phyloP scores from a whole-genome alignment of 2,113 vertebrate genomes.

The Synchiropus splendidus region DNA sequence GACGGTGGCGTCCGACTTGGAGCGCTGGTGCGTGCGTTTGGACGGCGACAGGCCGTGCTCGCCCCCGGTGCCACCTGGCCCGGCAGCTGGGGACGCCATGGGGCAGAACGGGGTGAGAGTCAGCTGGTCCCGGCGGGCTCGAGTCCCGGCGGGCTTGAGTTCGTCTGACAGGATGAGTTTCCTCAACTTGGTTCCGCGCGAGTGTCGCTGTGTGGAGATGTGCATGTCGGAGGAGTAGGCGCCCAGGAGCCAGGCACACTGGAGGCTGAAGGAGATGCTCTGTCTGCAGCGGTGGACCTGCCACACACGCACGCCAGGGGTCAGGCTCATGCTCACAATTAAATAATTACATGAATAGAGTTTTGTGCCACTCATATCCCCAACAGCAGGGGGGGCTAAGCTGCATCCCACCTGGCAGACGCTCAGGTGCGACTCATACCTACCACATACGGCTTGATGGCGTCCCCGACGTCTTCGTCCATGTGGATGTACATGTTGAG shows the following conservation, averaged over 20 bases:
- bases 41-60: conserved; percentile 81
- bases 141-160: conserved; percentile 73
- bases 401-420: no score
- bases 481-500: conserved; percentile 99
- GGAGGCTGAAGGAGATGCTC: conserved; percentile 89
- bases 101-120: conserved; percentile 39
- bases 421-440: conserved; percentile 12
- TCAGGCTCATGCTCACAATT: neutral
- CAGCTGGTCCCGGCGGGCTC: conserved; percentile 64
- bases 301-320: neutral
- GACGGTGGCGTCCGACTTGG: conserved; percentile 89
- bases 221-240: conserved; percentile 96
- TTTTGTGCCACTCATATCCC: no score
- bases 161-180: conserved; percentile 90
- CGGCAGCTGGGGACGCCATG: conserved; percentile 1
- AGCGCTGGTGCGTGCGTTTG: conserved; percentile 93
- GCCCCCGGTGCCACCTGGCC: conserved; percentile 50
- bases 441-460: conserved; percentile 93
- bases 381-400: no score
- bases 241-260: conserved; percentile 84
- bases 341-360: no score
- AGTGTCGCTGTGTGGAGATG: conserved; percentile 92
- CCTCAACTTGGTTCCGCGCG: conserved; percentile 85
- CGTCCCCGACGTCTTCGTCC: conserved; percentile 92
- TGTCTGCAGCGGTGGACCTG: conserved; percentile 89